phyloP scores from a whole-genome alignment of 2,113 vertebrate genomes.

The Monopterus albus region DNA sequence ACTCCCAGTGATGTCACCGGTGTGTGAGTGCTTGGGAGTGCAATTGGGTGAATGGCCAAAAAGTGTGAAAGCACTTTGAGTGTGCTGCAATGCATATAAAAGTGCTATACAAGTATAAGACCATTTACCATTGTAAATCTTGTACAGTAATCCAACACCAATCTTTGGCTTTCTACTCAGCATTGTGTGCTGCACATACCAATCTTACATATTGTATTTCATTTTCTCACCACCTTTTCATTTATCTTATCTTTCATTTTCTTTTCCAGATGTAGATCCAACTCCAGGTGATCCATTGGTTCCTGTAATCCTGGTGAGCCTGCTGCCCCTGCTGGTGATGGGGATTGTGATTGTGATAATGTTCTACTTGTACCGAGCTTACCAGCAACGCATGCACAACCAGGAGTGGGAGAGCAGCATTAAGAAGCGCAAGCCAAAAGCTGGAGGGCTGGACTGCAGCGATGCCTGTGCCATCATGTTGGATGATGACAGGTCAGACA shows the following conservation, averaged over 20 bases:
- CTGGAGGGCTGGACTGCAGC: slow-evolving; percentile 84
- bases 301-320: slow-evolving; percentile 85
- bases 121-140: too few species aligned
- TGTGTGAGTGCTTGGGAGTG: too few species aligned
- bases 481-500: slow-evolving; percentile 91
- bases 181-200: too few species aligned
- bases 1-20: too few species aligned
- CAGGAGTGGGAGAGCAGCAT: slow-evolving; percentile 69
- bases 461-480: slow-evolving; percentile 90
- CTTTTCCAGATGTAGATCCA: slow-evolving; percentile 37
- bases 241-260: background rate
- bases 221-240: too few species aligned
- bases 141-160: too few species aligned
- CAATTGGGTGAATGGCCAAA: too few species aligned
- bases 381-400: slow-evolving; percentile 55
- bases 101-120: too few species aligned
- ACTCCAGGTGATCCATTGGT: slow-evolving; percentile 71
- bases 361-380: slow-evolving; percentile 73
- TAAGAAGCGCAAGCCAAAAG: slow-evolving; percentile 75
- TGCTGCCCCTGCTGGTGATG: slow-evolving; percentile 88
- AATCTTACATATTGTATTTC: too few species aligned
- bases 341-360: slow-evolving; percentile 71
- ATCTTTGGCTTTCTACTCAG: too few species aligned
- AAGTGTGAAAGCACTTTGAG: too few species aligned
- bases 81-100: too few species aligned